phyloP scores from a whole-genome alignment of 2,888 invertebrate genomes.

The Diplazon laetatorius region DNA sequence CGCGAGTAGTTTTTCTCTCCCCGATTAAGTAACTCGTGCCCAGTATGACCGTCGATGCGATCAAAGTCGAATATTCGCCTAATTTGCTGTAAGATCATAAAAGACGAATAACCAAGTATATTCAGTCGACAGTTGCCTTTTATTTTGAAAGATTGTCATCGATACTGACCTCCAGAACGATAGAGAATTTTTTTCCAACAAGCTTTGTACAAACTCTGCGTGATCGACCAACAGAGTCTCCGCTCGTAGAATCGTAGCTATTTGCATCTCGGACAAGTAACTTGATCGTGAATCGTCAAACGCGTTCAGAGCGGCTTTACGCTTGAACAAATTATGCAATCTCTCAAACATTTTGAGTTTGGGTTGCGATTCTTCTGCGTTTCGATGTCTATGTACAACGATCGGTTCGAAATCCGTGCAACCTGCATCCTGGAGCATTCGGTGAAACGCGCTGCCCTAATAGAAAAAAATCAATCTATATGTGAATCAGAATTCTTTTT shows the following conservation, averaged over 20 bases:
- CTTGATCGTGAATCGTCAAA: neutral
- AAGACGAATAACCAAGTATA: neutral
- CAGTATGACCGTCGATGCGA: slow-evolving; percentile 66
- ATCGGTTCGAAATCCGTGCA: slow-evolving; percentile 76
- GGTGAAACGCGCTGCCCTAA: slow-evolving; percentile 77
- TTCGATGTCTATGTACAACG: slow-evolving; percentile 51
- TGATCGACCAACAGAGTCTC: slow-evolving; percentile 78
- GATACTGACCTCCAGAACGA: slow-evolving; percentile 64
- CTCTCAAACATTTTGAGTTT: neutral
- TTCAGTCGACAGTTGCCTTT: neutral
- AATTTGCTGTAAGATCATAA: slow-evolving; percentile 65
- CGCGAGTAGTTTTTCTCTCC: slow-evolving; percentile 59
- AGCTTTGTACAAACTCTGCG: slow-evolving; percentile 68
- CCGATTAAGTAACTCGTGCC: slow-evolving; percentile 58
- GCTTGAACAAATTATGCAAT: slow-evolving; percentile 6
- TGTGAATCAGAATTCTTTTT: too few relatives aligned
- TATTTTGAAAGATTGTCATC: neutral
- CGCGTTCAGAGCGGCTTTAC: neutral
- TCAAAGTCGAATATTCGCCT: slow-evolving; percentile 65
- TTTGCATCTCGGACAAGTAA: slow-evolving; percentile 61
- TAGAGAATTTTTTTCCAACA: slow-evolving; percentile 61
- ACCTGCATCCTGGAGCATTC: slow-evolving; percentile 74
- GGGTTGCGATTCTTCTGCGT: neutral
- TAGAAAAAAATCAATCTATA: slow-evolving; percentile 1
- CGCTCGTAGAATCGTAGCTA: slow-evolving; percentile 72